These are phyloP conservation scores for Crax fasciolata DNA, from an alignment of 2,797 vertebrate species.

Conservation along the genomic window DNA sequence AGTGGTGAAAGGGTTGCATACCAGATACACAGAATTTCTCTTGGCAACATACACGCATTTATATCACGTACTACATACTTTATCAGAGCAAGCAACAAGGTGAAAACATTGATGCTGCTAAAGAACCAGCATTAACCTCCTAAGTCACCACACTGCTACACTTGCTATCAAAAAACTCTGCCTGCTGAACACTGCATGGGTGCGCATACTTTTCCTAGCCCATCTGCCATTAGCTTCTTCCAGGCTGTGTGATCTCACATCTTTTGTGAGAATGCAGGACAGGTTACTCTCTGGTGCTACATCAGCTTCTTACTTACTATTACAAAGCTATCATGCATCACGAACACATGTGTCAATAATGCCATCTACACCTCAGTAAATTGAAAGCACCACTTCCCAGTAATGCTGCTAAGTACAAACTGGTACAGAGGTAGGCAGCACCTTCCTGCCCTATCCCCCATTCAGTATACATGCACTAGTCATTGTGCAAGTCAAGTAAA, in stretches of 20 bases:
- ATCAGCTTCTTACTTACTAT: neutral
- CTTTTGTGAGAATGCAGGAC: neutral
- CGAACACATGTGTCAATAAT: accelerated
- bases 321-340: neutral
- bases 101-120: neutral
- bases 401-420: neutral
- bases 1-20: neutral
- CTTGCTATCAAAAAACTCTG: neutral
- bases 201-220: neutral
- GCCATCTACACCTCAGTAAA: neutral
- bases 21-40: neutral
- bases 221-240: neutral
- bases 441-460: neutral
- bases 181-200: neutral
- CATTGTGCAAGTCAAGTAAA: neutral
- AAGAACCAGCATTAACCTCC: neutral
- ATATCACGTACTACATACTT: neutral
- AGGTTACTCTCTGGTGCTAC: neutral
- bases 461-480: neutral
- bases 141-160: neutral
- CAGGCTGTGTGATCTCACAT: neutral
- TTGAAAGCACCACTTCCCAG: neutral
- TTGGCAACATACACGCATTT: neutral
- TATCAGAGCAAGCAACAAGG: neutral
- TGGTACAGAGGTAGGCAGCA: neutral